Evolutionary conservation across 2,797 vertebrate species (phyloP).

Genomic region (Heterohyrax brucei): DNA sequence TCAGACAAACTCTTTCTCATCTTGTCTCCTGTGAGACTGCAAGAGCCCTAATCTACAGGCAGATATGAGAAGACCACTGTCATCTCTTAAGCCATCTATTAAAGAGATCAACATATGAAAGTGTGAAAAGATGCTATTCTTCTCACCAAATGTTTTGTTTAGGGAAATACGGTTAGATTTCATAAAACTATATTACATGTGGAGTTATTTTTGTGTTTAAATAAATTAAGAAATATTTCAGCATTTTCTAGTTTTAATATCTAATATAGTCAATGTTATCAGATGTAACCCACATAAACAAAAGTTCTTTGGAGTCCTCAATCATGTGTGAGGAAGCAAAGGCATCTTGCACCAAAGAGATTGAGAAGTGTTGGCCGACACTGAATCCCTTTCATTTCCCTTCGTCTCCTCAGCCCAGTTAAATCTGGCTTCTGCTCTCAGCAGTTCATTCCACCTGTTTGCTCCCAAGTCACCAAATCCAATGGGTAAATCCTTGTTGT

Average conservation of each 20-base stretch:
- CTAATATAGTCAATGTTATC: neutral
- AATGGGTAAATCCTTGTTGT: neutral
- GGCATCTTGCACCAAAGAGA: neutral
- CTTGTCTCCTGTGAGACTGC: neutral
- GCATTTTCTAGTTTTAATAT: neutral
- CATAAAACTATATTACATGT: neutral
- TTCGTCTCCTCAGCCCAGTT: neutral
- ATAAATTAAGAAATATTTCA: neutral
- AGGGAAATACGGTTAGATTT: neutral
- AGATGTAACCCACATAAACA: neutral
- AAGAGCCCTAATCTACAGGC: neutral
- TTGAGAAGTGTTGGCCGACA: neutral
- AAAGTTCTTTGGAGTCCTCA: neutral
- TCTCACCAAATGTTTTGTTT: slow-evolving; percentile 14
- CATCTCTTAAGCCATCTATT: neutral
- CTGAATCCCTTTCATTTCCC: neutral
- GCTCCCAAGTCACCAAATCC: neutral
- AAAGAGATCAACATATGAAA: neutral
- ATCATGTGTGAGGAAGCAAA: neutral
- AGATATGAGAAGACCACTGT: neutral
- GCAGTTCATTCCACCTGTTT: neutral
- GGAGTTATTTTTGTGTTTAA: neutral
- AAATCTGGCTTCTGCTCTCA: neutral
- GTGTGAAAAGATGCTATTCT: slow-evolving; percentile 2
- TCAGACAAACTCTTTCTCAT: neutral